Evolutionary conservation across 2,797 vertebrate genomes (phyloP).

Genomic region (Sebastes variabilis): DNA sequence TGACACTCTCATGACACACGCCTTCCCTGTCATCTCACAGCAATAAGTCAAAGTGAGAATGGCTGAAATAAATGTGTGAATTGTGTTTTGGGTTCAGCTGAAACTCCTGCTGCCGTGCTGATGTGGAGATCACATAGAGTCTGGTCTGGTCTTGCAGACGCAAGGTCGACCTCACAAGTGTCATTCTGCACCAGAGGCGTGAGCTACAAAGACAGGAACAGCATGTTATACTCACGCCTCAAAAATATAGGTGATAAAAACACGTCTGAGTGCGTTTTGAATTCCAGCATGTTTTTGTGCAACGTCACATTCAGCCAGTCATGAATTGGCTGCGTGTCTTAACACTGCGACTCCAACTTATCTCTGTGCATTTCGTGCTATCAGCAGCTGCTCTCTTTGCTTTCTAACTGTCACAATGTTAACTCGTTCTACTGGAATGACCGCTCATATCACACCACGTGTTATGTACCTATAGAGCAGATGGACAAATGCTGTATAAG

Average conservation of each 20-base stretch:
- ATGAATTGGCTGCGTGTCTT: background rate
- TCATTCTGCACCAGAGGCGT: background rate
- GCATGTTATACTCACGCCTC: background rate
- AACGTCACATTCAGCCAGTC: background rate
- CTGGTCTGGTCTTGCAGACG: background rate
- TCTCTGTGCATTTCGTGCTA: background rate
- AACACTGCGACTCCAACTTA: background rate
- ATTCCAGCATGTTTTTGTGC: background rate
- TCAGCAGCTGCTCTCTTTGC: background rate
- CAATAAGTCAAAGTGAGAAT: background rate
- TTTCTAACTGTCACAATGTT: background rate
- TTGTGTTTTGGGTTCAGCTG: background rate
- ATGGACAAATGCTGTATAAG: background rate
- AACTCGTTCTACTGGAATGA: background rate
- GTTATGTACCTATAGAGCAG: background rate
- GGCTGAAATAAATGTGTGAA: background rate
- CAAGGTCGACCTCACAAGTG: background rate
- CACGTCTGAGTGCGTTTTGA: background rate
- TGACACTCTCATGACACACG: too few species aligned
- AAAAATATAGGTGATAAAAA: background rate
- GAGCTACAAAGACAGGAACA: background rate
- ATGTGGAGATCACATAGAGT: background rate
- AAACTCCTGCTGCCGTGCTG: background rate
- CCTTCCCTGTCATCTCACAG: background rate
- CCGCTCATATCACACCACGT: background rate